These are phyloP conservation scores for Lethrus apterus DNA, from an alignment of 1,140 invertebrate genomes.

Conservation along the genomic window DNA sequence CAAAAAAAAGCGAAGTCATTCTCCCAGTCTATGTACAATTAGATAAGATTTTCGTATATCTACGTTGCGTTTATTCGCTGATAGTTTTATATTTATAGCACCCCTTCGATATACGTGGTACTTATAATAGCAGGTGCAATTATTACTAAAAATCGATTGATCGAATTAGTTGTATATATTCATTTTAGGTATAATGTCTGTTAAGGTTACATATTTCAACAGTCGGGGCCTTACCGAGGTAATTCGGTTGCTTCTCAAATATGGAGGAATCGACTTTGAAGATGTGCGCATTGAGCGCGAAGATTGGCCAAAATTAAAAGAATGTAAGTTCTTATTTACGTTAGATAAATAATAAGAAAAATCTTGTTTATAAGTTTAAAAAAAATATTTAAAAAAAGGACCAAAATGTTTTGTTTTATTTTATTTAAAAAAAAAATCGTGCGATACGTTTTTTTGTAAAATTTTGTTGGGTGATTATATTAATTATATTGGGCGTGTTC, in stretches of 20 bases:
- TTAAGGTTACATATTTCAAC: constrained; percentile 10
- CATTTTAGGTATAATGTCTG: neutral
- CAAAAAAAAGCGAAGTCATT: too few species aligned
- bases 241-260: constrained; percentile 11
- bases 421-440: neutral
- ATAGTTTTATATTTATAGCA: too few species aligned
- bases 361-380: neutral
- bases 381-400: neutral
- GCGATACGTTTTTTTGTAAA: too few species aligned
- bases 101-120: too few species aligned
- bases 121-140: too few species aligned
- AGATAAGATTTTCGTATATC: too few species aligned
- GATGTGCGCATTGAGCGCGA: constrained; percentile 12
- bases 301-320: constrained; percentile 9
- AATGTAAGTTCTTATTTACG: constrained; percentile 37
- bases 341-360: constrained; percentile 7
- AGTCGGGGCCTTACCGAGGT: constrained; percentile 4
- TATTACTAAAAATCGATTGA: too few species aligned
- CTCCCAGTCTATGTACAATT: too few species aligned
- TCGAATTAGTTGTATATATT: too few species aligned
- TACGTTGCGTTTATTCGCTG: too few species aligned
- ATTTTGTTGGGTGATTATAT: too few species aligned
- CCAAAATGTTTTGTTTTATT: neutral
- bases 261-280: constrained; percentile 13
- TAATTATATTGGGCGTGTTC: too few species aligned